Evolutionary conservation across 2,888 invertebrate species (phyloP).

Genomic region (Sminthurinus aureus): DNA sequence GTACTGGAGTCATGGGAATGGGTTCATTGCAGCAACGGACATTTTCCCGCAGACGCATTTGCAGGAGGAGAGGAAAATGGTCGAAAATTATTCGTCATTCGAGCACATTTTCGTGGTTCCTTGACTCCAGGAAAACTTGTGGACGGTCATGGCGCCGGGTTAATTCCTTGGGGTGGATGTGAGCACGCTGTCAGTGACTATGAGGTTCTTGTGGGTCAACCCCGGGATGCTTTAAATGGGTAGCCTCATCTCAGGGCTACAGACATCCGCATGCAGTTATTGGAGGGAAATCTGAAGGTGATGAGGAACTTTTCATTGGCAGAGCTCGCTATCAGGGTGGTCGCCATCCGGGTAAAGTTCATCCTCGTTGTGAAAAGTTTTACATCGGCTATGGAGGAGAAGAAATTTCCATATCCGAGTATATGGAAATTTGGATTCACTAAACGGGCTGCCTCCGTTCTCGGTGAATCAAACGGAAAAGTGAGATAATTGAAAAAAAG

Average conservation of each 20-base stretch:
- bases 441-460: too few species aligned
- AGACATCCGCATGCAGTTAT: not conserved
- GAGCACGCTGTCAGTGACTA: not conserved
- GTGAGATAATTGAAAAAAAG: too few species aligned
- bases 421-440: too few species aligned
- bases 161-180: not conserved
- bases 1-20: too few species aligned
- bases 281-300: not conserved
- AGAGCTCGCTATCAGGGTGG: not conserved
- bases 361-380: not conserved
- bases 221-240: not conserved
- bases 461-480: too few species aligned
- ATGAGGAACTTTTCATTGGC: not conserved
- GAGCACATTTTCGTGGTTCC: not conserved
- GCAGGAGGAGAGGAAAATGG: not conserved
- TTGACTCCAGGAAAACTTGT: not conserved
- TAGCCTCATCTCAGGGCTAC: not conserved
- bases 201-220: too few species aligned
- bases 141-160: not conserved
- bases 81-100: not conserved
- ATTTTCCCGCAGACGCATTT: not conserved
- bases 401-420: too few species aligned
- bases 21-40: not conserved
- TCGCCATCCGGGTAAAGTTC: not conserved
- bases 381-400: not conserved